A percentile compares a stretch with the other conserved stretches of the same genome.
phyloP scores from a whole-genome alignment of 2,888 invertebrate species.

The Agrochola lota region DNA sequence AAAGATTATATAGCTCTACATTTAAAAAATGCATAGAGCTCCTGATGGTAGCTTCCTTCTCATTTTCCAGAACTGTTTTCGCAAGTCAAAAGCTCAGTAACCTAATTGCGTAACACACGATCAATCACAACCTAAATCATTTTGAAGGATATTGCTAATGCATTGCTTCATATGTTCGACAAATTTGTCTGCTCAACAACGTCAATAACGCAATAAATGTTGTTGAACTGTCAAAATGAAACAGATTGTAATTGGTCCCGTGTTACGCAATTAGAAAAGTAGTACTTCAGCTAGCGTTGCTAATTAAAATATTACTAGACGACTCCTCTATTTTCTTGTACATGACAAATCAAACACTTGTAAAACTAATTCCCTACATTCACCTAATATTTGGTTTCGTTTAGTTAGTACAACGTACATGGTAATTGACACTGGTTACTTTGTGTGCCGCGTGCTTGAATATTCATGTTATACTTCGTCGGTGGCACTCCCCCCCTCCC shows the following conservation, averaged over 20 bases:
- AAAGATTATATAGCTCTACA: neutral
- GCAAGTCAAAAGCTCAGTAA: neutral
- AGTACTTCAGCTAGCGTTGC: neutral
- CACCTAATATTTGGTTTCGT: slow-evolving; percentile 40
- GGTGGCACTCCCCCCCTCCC: neutral
- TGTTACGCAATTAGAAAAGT: neutral
- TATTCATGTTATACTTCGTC: slow-evolving; percentile 67
- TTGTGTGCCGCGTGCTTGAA: slow-evolving; percentile 63
- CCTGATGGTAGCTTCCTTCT: neutral
- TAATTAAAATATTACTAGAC: slow-evolving; percentile 5
- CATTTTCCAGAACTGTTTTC: neutral
- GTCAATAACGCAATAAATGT: too few relatives aligned
- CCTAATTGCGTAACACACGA: too few relatives aligned
- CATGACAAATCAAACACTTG: neutral
- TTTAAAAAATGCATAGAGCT: neutral
- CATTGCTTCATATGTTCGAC: too few relatives aligned
- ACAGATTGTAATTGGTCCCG: too few relatives aligned
- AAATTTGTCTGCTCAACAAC: too few relatives aligned
- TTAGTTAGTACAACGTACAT: slow-evolving; percentile 56
- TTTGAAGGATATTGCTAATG: too few relatives aligned
- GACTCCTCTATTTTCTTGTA: neutral
- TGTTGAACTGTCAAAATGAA: too few relatives aligned
- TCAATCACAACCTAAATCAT: too few relatives aligned
- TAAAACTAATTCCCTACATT: slow-evolving; percentile 17
- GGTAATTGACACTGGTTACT: slow-evolving; percentile 73